Percentiles rank a stretch among this genome's conserved stretches.
Evolutionary conservation across 2,113 vertebrate species (phyloP).

Genomic region (Lampris incognitus): DNA sequence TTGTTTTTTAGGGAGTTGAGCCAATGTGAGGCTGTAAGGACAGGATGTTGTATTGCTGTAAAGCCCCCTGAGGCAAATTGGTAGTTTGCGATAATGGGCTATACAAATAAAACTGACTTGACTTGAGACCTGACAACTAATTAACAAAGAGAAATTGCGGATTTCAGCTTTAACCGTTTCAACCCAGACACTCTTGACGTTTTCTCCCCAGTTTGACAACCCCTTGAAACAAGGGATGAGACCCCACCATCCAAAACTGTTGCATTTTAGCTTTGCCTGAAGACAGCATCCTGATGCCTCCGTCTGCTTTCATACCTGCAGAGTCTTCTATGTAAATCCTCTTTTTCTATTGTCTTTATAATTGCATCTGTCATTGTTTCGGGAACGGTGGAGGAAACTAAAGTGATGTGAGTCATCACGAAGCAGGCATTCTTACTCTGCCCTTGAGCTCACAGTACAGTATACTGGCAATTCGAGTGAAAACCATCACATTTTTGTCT

Average conservation of each 20-base stretch:
- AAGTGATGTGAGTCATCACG: conserved; percentile 56
- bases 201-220: conserved; percentile 11
- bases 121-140: too few species aligned
- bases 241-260: conserved; percentile 1
- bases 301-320: conserved; percentile 19
- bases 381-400: conserved; percentile 30
- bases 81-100: too few species aligned
- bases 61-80: too few species aligned
- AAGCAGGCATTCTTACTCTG: background rate
- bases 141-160: too few species aligned
- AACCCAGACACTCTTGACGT: background rate
- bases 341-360: conserved; percentile 64
- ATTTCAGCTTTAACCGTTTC: background rate
- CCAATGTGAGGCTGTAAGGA: too few species aligned
- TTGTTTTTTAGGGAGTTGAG: too few species aligned
- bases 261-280: background rate
- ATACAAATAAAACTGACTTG: too few species aligned
- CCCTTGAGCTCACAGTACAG: conserved; percentile 39
- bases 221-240: background rate
- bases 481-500: conserved; percentile 15
- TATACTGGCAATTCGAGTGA: conserved; percentile 41
- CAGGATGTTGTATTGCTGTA: too few species aligned
- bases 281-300: conserved; percentile 6
- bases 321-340: conserved; percentile 36
- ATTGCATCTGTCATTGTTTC: conserved; percentile 62